Evolutionary conservation across 2,113 vertebrate species (phyloP).

Genomic region (Halichoeres trimaculatus): DNA sequence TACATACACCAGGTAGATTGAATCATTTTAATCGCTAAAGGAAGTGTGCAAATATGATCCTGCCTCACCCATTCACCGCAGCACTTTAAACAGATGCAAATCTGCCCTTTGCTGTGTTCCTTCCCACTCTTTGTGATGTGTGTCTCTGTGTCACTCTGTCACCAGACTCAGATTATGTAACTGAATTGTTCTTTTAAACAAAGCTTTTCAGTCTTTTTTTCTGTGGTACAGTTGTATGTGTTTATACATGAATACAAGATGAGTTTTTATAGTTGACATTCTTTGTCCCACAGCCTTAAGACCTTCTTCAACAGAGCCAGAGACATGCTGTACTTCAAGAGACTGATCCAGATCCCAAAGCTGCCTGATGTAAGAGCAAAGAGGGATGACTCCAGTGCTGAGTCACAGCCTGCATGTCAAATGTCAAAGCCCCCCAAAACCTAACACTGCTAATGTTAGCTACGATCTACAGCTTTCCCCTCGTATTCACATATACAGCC

Average conservation of each 20-base stretch:
- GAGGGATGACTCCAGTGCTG: conserved; percentile 12
- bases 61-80: conserved; percentile 25
- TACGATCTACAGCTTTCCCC: background rate
- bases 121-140: background rate
- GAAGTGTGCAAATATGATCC: conserved; percentile 35
- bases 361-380: conserved; percentile 90
- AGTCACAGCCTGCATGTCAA: conserved; percentile 24
- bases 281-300: conserved; percentile 86
- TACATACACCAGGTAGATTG: background rate
- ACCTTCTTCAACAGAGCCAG: conserved; percentile 94
- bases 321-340: conserved; percentile 97
- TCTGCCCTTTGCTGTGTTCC: conserved; percentile 1
- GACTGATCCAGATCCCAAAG: conserved; percentile 96
- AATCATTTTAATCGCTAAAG: background rate
- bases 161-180: background rate
- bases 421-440: background rate
- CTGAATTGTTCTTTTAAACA: background rate
- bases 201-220: too few species aligned
- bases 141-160: background rate
- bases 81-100: conserved; percentile 52
- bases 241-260: too few species aligned
- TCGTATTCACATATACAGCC: too few species aligned
- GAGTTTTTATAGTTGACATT: conserved; percentile 3
- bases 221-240: too few species aligned
- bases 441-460: background rate